Percentiles rank a stretch among this genome's conserved stretches.
Evolutionary conservation across 1,140 invertebrate species (phyloP).

Genomic region (Limonius californicus): DNA sequence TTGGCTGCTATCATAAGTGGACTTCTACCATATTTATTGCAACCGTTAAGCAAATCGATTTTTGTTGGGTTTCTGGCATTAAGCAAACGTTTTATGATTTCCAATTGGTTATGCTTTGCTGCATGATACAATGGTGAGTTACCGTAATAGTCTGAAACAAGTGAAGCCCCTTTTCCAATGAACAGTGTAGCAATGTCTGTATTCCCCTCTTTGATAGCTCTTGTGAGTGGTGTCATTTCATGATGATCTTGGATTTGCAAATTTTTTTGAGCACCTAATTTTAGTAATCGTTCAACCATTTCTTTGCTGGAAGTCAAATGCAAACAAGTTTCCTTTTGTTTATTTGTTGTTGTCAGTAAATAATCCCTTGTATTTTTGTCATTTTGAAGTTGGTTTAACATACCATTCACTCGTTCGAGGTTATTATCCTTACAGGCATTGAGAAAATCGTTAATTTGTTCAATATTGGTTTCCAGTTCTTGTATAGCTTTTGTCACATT

Average conservation of each 20-base stretch:
- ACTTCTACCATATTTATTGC: too few species aligned
- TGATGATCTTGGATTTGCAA: background rate
- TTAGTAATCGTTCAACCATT: background rate
- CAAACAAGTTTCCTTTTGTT: background rate
- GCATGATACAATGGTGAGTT: background rate
- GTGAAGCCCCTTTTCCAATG: background rate
- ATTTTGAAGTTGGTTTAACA: background rate
- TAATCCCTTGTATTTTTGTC: background rate
- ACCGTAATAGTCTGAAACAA: background rate
- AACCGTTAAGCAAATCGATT: too few species aligned
- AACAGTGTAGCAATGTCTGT: background rate
- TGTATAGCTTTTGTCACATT: background rate
- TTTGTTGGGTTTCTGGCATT: too few species aligned
- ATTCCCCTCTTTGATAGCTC: background rate
- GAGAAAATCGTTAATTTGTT: background rate
- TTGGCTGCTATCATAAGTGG: background rate
- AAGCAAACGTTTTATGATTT: too few species aligned
- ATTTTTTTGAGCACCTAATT: background rate
- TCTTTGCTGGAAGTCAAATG: background rate
- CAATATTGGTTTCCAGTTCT: background rate
- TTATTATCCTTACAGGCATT: background rate
- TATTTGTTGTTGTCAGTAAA: background rate
- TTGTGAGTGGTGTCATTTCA: background rate
- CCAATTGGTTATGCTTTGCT: slow-evolving; percentile 4
- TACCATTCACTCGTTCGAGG: background rate